Conservation (phyloP, 2,797 vertebrate genomes). For the Lagocephalus sceleratus region DNA sequence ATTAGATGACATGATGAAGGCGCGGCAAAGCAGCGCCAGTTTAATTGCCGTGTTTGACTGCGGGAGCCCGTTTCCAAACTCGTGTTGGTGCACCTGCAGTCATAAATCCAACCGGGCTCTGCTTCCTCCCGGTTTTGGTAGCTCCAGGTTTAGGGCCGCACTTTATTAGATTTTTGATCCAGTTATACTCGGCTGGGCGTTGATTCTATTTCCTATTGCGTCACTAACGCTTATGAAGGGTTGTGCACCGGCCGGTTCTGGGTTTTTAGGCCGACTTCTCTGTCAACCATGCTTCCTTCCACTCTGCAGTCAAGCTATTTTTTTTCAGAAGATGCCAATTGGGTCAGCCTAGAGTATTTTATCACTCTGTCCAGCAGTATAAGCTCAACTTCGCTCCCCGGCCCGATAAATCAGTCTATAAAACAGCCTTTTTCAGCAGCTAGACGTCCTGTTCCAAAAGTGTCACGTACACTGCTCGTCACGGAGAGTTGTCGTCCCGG, state of each 20-base stretch:
- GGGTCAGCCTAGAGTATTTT: conserved; percentile 55
- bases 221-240: conserved; percentile 34
- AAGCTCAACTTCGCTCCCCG: conserved; percentile 39
- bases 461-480: conserved; percentile 57
- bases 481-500: conserved; percentile 21
- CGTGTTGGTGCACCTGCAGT: conserved; percentile 22
- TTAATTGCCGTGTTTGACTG: conserved; percentile 23
- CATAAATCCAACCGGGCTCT: conserved; percentile 22
- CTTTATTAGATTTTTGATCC: conserved; percentile 20
- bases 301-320: conserved; percentile 38
- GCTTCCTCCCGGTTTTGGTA: conserved; percentile 13
- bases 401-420: conserved; percentile 51
- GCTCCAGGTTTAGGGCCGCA: conserved; percentile 47
- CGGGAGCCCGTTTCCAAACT: conserved; percentile 21
- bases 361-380: conserved; percentile 51
- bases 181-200: conserved; percentile 23
- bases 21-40: conserved; percentile 6
- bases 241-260: conserved; percentile 14
- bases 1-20: conserved; percentile 28
- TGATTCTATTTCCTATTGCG: conserved; percentile 24
- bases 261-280: background rate
- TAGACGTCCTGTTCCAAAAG: conserved; percentile 56
- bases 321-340: conserved; percentile 42
- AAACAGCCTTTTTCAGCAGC: conserved; percentile 26
- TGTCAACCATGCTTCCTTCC: conserved; percentile 11